phyloP scores from a whole-genome alignment of 2,888 invertebrate genomes.

The Nomada ruficornis region DNA sequence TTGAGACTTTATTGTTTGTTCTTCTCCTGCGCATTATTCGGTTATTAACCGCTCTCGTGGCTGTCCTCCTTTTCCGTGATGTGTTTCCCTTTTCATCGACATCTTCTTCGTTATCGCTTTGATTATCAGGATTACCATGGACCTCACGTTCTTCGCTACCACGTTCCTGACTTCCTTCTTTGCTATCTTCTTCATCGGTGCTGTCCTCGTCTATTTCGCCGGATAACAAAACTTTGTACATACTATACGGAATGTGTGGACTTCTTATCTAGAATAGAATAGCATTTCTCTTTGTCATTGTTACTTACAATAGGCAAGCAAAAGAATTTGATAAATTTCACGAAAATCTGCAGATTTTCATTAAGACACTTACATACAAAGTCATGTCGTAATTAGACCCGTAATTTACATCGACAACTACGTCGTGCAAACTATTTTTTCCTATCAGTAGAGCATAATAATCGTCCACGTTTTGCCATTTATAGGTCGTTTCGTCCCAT shows the following conservation, averaged over 20 bases:
- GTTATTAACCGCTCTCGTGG: not conserved
- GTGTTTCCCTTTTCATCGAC: not conserved
- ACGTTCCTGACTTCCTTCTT: constrained; percentile 11
- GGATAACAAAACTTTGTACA: not conserved
- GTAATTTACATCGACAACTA: constrained; percentile 42
- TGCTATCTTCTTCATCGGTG: not conserved
- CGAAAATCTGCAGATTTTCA: not conserved
- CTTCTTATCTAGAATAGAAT: not conserved
- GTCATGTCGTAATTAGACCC: too few species aligned
- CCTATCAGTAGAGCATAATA: constrained; percentile 62
- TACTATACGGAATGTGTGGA: not conserved
- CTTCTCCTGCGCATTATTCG: not conserved
- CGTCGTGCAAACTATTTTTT: constrained; percentile 47
- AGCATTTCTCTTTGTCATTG: not conserved
- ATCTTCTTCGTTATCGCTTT: not conserved
- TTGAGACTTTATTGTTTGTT: not conserved
- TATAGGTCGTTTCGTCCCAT: constrained; percentile 67
- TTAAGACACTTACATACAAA: constrained; percentile 31
- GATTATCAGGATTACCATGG: not conserved
- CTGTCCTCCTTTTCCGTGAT: not conserved
- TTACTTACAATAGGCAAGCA: too few species aligned
- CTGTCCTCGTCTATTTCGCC: not conserved
- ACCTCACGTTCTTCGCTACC: constrained; percentile 14
- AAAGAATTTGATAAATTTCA: too few species aligned
- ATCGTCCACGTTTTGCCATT: constrained; percentile 71